Evolutionary conservation across 2,888 invertebrate species (phyloP).

Genomic region (Melinaea marsaeus): DNA sequence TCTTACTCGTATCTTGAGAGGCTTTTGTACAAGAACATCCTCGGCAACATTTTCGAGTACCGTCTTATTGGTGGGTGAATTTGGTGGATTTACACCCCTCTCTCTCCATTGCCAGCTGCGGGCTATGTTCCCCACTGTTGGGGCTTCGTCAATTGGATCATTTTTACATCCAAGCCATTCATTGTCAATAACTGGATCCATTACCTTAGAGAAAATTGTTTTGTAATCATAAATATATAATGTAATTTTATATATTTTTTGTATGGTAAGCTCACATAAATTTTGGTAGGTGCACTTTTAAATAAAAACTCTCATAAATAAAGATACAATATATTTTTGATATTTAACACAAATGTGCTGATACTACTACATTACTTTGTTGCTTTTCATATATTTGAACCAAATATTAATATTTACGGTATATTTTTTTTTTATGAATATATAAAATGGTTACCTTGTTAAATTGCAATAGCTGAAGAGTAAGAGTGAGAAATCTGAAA

Average conservation of each 20-base stretch:
- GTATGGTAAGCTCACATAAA: not conserved
- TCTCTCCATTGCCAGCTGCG: constrained; percentile 72
- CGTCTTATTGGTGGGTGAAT: constrained; percentile 64
- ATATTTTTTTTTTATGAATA: not conserved
- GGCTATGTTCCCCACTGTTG: constrained; percentile 58
- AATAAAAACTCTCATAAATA: not conserved
- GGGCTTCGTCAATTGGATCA: constrained; percentile 60
- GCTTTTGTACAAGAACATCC: constrained; percentile 80
- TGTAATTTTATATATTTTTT: not conserved
- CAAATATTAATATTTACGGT: too few relatives aligned
- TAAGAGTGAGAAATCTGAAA: constrained; percentile 26
- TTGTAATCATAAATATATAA: not conserved
- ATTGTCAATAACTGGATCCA: constrained; percentile 67
- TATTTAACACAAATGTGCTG: too few relatives aligned
- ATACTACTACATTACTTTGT: too few relatives aligned
- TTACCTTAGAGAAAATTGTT: constrained; percentile 36
- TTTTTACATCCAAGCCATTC: constrained; percentile 67
- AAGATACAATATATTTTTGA: too few relatives aligned
- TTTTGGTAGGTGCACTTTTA: not conserved
- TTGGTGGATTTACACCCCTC: constrained; percentile 58
- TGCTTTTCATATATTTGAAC: too few relatives aligned
- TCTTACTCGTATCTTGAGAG: constrained; percentile 79
- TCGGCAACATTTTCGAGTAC: constrained; percentile 81
- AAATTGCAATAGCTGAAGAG: constrained; percentile 23
- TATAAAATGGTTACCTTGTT: constrained; percentile 25